These are phyloP conservation scores for Mimas tiliae DNA, from an alignment of 2,888 invertebrate genomes.

Conservation along the genomic window DNA sequence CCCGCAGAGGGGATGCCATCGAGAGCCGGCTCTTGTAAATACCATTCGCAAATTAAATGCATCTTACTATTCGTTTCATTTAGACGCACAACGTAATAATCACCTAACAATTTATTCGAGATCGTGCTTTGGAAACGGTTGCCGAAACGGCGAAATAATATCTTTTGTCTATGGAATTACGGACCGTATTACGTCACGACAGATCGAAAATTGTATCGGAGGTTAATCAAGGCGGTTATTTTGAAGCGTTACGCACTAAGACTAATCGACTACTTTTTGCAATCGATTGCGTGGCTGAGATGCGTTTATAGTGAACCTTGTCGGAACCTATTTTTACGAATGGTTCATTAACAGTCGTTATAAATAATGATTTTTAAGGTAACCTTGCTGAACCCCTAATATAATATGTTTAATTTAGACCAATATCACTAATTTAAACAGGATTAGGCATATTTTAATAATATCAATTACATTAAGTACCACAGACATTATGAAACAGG, in stretches of 20 bases:
- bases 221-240: slow-evolving; percentile 33
- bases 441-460: no score
- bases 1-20: slow-evolving; percentile 36
- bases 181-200: slow-evolving; percentile 33
- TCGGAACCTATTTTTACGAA: slow-evolving; percentile 31
- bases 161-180: slow-evolving; percentile 31
- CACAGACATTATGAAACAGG: no score
- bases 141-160: slow-evolving; percentile 29
- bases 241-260: slow-evolving; percentile 33
- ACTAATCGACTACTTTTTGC: slow-evolving; percentile 38
- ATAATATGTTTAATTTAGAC: neutral
- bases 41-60: slow-evolving; percentile 44
- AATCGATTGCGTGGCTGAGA: slow-evolving; percentile 36
- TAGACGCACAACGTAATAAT: slow-evolving; percentile 18
- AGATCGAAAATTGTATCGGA: slow-evolving; percentile 14
- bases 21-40: slow-evolving; percentile 40
- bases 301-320: slow-evolving; percentile 31
- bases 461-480: no score
- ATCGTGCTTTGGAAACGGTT: slow-evolving; percentile 29
- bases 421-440: no score
- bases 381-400: neutral
- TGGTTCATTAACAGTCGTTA: neutral
- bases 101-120: slow-evolving; percentile 23
- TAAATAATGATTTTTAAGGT: neutral
- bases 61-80: slow-evolving; percentile 23